These are phyloP conservation scores for Harpegnathos saltator DNA, from an alignment of 1,140 invertebrate genomes.

Conservation along the genomic window DNA sequence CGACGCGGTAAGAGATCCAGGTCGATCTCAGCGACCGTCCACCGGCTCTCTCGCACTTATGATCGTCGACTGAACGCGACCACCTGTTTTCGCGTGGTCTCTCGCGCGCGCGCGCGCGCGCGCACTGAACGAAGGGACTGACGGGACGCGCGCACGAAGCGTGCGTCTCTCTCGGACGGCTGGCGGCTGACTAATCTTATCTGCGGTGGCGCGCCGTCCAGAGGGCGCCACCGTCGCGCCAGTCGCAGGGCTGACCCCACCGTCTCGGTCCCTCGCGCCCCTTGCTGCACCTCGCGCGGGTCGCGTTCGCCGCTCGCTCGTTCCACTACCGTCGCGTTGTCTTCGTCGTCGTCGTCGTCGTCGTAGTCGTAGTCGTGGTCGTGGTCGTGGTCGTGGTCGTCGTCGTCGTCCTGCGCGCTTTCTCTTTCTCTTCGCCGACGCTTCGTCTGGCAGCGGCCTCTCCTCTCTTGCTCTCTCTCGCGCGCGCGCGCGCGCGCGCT, in stretches of 20 bases:
- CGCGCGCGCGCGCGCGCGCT: conserved; percentile 4
- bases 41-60: too few relatives aligned
- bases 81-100: conserved; percentile 59
- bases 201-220: conserved; percentile 74
- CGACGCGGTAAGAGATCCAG: not conserved
- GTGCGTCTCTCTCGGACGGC: conserved; percentile 77
- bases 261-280: too few relatives aligned
- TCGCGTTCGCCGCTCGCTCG: conserved; percentile 46
- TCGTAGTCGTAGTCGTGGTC: too few relatives aligned
- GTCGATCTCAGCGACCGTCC: not conserved
- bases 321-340: not conserved
- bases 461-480: conserved; percentile 25
- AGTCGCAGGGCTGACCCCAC: conserved; percentile 58
- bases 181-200: conserved; percentile 81
- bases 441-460: not conserved
- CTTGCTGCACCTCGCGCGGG: too few relatives aligned
- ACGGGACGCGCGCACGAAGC: conserved; percentile 56
- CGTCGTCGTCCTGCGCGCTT: conserved; percentile 63
- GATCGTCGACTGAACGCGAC: conserved; percentile 5
- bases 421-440: conserved; percentile 58
- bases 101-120: not conserved
- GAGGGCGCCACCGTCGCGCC: conserved; percentile 77
- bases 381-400: too few relatives aligned
- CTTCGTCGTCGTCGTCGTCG: too few relatives aligned
- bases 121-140: conserved; percentile 18